These are phyloP conservation scores for Muscidifurax raptorellus DNA, from an alignment of 1,140 invertebrate species.

Conservation along the genomic window DNA sequence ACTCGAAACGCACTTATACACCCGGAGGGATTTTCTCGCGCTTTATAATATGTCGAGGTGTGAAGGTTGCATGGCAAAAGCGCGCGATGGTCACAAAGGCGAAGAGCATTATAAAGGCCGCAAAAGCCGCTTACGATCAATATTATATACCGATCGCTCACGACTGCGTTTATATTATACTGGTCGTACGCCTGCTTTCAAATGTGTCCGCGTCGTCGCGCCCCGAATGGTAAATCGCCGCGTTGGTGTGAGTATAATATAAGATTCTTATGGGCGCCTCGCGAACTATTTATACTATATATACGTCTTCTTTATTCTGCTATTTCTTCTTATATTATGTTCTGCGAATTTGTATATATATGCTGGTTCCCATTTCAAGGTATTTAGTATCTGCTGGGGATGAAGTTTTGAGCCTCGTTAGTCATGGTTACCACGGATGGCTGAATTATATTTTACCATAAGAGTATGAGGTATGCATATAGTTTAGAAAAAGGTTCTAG, in stretches of 20 bases:
- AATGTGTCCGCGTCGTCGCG: conserved; percentile 56
- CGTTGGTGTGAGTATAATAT: neutral
- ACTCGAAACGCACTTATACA: neutral
- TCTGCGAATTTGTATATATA: too few relatives aligned
- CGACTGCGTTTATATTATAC: conserved; percentile 51
- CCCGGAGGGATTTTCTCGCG: neutral
- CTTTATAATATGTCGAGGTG: neutral
- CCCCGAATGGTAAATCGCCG: neutral
- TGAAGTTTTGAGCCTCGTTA: too few relatives aligned
- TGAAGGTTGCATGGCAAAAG: conserved; percentile 1
- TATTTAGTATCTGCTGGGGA: too few relatives aligned
- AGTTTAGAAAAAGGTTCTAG: too few relatives aligned
- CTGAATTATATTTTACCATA: too few relatives aligned
- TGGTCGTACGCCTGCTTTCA: conserved; percentile 52
- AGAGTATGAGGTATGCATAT: too few relatives aligned
- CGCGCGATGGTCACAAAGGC: neutral
- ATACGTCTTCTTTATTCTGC: too few relatives aligned
- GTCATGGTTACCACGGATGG: too few relatives aligned
- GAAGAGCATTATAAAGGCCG: conserved; percentile 22
- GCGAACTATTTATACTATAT: too few relatives aligned
- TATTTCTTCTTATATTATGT: too few relatives aligned
- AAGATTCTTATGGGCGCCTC: neutral
- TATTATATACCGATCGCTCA: conserved; percentile 56
- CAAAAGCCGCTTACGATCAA: conserved; percentile 72
- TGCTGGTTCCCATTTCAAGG: too few relatives aligned